Evolutionary conservation across 2,113 vertebrate genomes (phyloP), one percentile per base, ranked within the genome.

Genomic region (Mixornis gularis): DNA sequence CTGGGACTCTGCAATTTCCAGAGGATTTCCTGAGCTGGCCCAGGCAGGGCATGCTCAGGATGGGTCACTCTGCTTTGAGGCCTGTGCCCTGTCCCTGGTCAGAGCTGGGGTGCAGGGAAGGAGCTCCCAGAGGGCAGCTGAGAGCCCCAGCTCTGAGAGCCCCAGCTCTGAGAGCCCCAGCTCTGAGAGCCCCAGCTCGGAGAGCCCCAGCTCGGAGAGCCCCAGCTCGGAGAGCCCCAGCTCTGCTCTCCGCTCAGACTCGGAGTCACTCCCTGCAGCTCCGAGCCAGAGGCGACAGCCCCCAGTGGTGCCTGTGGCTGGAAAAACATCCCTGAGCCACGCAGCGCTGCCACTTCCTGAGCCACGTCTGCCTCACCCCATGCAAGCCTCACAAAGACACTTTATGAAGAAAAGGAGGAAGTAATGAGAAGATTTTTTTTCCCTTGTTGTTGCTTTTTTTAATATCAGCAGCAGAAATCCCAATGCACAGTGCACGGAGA

Each of bases 381-480:
- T 8, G 56, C n/a, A 7, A 55, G 11, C n/a, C n/a, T 69, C 27
- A 66, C 53, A 86, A 46, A 46, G 90, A 56, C 86, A 92, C 69
- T 22, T 80, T 80, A 80, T 59, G 78, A 34, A 84, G 90, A 93
- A 90, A 80, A 79, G 63, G 74, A 79, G 76, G 69, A 95, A 91
- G 86, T 26, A 72, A 36, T 36, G 77, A 58, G 82, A 60, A 17
- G 30, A 13, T 41, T 82, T 60, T 66, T 70, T 70, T 9, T 4
- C 9, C 10, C 53, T 48, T 48, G 48, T 41, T 81, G 72, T 43
- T 65, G 65, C 66, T 92, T 90, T 82, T 85, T 90, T 92, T 88
- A 63, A 80, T 56, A 93, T 43, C 40, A 10, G 72, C 88, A 80
- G 86, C 92, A 90, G 69, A 93, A 88, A 53, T 60, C 88, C 88